These are phyloP conservation scores for Nylanderia fulva DNA, from an alignment of 1,140 invertebrate species.

Conservation along the genomic window DNA sequence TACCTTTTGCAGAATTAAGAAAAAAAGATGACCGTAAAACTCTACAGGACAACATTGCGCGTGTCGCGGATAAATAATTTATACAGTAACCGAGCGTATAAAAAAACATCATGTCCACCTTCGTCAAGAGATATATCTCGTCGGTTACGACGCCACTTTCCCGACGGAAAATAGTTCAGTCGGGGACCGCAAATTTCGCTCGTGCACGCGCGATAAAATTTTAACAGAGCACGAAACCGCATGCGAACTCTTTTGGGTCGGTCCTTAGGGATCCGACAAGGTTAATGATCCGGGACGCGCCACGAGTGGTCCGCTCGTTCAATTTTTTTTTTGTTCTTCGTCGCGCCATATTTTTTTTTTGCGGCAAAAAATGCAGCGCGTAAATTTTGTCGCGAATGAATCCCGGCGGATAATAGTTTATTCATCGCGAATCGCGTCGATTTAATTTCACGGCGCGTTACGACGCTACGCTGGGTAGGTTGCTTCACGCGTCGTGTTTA, in stretches of 20 bases:
- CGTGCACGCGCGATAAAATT: conserved; percentile 44
- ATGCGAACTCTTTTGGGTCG: neutral
- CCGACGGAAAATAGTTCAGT: conserved; percentile 20
- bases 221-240: conserved; percentile 41
- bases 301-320: neutral
- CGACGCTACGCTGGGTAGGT: conserved; percentile 9
- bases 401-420: conserved; percentile 71
- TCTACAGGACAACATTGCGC: neutral
- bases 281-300: conserved; percentile 56
- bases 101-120: conserved; percentile 43
- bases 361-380: conserved; percentile 47
- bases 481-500: conserved; percentile 60
- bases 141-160: conserved; percentile 19
- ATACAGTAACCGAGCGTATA: conserved; percentile 11
- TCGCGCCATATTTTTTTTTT: no score
- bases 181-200: conserved; percentile 30
- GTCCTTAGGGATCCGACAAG: conserved; percentile 3
- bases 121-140: conserved; percentile 43
- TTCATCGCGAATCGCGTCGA: conserved; percentile 72
- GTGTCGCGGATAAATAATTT: conserved; percentile 11
- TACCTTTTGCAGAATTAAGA: neutral
- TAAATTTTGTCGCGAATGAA: conserved; percentile 58
- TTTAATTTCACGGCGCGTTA: conserved; percentile 75
- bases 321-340: neutral
- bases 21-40: neutral